Evolutionary conservation across 2,888 invertebrate genomes (phyloP).

Genomic region (Plebejus argus): DNA sequence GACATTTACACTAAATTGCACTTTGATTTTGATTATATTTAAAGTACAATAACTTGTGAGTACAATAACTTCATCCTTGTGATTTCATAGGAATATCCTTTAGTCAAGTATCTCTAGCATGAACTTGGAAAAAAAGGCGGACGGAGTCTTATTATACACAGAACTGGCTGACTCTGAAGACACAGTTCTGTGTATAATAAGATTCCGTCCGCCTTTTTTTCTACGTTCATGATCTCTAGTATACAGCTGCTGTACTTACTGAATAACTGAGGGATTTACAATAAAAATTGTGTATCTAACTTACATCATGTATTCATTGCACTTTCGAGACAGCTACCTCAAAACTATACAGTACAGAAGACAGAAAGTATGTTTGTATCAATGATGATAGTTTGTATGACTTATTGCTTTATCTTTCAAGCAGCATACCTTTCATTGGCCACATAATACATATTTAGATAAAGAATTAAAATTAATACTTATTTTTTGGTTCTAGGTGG

Average conservation of each 20-base stretch:
- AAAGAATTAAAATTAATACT: background rate
- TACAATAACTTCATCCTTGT: background rate
- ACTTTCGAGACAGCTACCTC: background rate
- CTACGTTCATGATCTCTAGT: too few relatives aligned
- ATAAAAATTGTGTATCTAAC: background rate
- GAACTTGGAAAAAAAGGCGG: too few relatives aligned
- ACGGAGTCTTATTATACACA: too few relatives aligned
- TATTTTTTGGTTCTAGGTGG: conserved; percentile 81
- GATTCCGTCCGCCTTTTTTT: too few relatives aligned
- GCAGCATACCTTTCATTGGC: too few relatives aligned
- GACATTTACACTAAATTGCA: background rate
- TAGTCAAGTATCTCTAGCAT: too few relatives aligned
- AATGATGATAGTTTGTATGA: background rate
- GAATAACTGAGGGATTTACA: background rate
- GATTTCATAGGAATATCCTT: background rate
- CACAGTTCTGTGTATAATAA: too few relatives aligned
- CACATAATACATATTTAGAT: too few relatives aligned
- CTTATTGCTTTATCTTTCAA: background rate
- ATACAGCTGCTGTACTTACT: background rate
- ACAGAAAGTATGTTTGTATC: too few relatives aligned
- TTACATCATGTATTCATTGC: background rate
- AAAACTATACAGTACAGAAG: background rate
- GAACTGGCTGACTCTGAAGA: too few relatives aligned
- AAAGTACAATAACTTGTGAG: background rate
- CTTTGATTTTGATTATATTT: background rate